Percentiles rank a stretch among this genome's conserved stretches.
Evolutionary conservation across 1,140 invertebrate species (phyloP).

Genomic region (Plutomurus gul): DNA sequence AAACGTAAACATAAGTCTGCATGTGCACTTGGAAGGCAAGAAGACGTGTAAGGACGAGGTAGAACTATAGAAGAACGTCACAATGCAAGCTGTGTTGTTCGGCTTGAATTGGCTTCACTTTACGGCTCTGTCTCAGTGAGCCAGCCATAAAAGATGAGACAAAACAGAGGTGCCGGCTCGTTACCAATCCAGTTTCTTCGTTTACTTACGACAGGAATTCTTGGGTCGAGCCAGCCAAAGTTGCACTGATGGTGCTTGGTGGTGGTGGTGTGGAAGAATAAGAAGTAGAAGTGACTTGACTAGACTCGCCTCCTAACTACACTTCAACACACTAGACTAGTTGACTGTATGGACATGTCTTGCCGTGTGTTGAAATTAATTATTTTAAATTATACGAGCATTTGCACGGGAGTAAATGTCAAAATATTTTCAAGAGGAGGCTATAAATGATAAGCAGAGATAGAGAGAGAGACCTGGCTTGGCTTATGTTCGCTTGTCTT

Average conservation of each 20-base stretch:
- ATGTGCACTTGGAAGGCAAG: neutral
- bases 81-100: neutral
- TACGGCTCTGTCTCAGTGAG: constrained; percentile 18
- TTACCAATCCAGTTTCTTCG: constrained; percentile 27
- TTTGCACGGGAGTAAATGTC: constrained; percentile 39
- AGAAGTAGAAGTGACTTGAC: neutral
- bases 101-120: constrained; percentile 17
- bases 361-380: constrained; percentile 18
- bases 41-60: neutral
- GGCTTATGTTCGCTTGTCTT: neutral
- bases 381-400: constrained; percentile 28
- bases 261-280: neutral
- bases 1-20: neutral
- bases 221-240: neutral
- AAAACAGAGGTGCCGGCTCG: constrained; percentile 28
- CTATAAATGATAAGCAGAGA: constrained; percentile 23
- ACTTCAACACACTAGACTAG: no score
- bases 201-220: constrained; percentile 12
- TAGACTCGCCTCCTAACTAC: neutral
- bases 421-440: constrained; percentile 37
- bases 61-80: neutral
- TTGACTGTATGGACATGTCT: neutral
- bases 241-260: neutral
- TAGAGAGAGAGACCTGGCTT: neutral
- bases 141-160: constrained; percentile 30